A percentile compares a stretch with the other conserved stretches of the same genome.
Conservation (phyloP, 2,113 vertebrate species). For the Anolis sagrei region DNA sequence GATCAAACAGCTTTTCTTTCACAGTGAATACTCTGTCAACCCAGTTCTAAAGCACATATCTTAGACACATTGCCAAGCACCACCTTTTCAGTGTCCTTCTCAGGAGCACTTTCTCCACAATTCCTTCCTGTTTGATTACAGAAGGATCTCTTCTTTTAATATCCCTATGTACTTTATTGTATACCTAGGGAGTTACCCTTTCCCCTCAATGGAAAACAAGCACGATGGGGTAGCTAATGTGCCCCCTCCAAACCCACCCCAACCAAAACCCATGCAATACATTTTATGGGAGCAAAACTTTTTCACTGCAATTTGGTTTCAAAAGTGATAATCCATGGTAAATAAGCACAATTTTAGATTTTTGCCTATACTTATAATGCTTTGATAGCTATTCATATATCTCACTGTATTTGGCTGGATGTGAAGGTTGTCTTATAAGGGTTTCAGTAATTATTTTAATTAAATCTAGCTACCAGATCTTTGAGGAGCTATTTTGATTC, state of each 20-base stretch:
- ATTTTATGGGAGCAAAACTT: neutral
- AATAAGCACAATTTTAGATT: neutral
- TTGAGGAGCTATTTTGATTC: too few relatives aligned
- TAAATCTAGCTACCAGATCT: too few relatives aligned
- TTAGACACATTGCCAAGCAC: slow-evolving; percentile 25
- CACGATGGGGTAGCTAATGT: neutral
- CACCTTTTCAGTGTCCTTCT: neutral
- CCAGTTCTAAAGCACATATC: slow-evolving; percentile 26
- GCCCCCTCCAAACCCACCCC: too few relatives aligned
- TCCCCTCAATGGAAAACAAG: neutral
- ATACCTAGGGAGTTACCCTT: neutral
- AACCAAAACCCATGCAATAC: neutral
- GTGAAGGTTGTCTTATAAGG: too few relatives aligned
- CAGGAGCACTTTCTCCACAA: slow-evolving; percentile 12
- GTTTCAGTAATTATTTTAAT: too few relatives aligned
- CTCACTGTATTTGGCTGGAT: too few relatives aligned
- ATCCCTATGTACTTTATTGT: neutral
- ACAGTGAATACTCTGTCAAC: slow-evolving; percentile 21
- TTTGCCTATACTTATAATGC: neutral
- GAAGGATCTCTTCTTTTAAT: neutral
- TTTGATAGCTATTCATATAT: neutral
- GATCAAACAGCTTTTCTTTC: slow-evolving; percentile 21
- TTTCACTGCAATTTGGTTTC: neutral
- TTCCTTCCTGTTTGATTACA: neutral
- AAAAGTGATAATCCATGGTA: neutral